Evolutionary conservation across 2,888 invertebrate species (phyloP).

Genomic region (Caradrina kadenii): DNA sequence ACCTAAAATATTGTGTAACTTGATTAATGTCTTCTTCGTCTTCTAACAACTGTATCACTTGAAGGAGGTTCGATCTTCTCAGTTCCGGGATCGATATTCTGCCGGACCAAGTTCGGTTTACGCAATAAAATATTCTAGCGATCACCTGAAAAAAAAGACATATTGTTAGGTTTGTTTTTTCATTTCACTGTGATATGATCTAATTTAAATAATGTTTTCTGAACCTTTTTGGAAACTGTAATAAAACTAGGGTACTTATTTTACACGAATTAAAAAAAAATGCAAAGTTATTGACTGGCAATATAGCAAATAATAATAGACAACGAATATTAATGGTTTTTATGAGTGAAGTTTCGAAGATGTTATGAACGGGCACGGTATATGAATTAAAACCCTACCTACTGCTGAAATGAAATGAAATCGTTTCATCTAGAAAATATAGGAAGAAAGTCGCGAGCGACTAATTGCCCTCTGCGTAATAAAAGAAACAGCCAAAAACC

Average conservation of each 20-base stretch:
- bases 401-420: background rate
- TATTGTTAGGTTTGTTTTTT: background rate
- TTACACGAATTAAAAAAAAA: no score
- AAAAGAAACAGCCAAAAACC: constrained; percentile 9
- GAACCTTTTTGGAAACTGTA: no score
- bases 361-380: no score
- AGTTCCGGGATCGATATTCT: constrained; percentile 97
- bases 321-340: no score
- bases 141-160: constrained; percentile 93
- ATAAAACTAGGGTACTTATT: no score
- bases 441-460: constrained; percentile 10
- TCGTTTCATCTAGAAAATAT: constrained; percentile 8
- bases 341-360: no score
- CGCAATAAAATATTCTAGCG: constrained; percentile 99
- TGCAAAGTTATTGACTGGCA: no score
- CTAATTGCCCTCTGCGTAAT: constrained; percentile 6
- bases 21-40: constrained; percentile 99
- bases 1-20: constrained; percentile 95
- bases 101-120: constrained; percentile 99
- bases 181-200: background rate
- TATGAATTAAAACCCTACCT: no score
- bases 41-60: constrained; percentile 95
- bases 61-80: constrained; percentile 96
- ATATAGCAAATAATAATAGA: no score
- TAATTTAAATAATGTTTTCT: no score